Evolutionary conservation across 2,888 invertebrate genomes (phyloP), one percentile per base, ranked within the genome.

Genomic region (Dolichomitus sp.): DNA sequence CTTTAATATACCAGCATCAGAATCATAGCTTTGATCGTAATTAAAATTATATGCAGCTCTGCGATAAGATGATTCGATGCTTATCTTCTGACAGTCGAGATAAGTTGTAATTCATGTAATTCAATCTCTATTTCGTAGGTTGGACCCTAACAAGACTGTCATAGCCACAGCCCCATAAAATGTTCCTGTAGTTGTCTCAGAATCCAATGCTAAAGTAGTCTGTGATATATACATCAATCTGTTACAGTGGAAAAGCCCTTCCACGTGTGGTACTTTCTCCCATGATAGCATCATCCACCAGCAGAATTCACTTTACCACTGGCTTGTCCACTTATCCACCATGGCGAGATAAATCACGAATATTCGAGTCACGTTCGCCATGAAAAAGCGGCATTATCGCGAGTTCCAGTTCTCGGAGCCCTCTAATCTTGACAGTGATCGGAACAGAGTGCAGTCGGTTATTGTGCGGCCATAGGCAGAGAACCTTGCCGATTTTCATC

Each of bases 21-120:
- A 66, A 72, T 59, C 30, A 37, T 19, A 59, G 27, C 59, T 81
- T 76, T 70, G 54, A 76, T 70, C 66, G 40, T 70, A 17, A 37
- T 27, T 54, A 3, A 30, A 75, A 11, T 17, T 69, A 54, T 57
- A 30, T 14, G 17, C 65, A 57, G 30, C 57, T 70, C 40, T 65
- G n/a, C 9, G 27, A 74, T 45, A 68, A 76, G 48, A 19, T 4
- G 17, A 45, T 57, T 0, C 2, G 33, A 50, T 70, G 65, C 50
- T 50, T 66, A 72, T 76, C 76, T 57, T 66, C 70, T 30, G 27
- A 19, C 76, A 50, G 45, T 11, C 5, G 19, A 54, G 73, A 14
- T 52, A 17, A 68, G 72, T 70, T 33, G 66, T 66, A 59, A 42
- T 66, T 37, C 14, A 54, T 57, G 61, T 19, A 40, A 63, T 63